Evolutionary conservation across 2,113 vertebrate species (phyloP).

Genomic region (Megaptera novaeangliae): DNA sequence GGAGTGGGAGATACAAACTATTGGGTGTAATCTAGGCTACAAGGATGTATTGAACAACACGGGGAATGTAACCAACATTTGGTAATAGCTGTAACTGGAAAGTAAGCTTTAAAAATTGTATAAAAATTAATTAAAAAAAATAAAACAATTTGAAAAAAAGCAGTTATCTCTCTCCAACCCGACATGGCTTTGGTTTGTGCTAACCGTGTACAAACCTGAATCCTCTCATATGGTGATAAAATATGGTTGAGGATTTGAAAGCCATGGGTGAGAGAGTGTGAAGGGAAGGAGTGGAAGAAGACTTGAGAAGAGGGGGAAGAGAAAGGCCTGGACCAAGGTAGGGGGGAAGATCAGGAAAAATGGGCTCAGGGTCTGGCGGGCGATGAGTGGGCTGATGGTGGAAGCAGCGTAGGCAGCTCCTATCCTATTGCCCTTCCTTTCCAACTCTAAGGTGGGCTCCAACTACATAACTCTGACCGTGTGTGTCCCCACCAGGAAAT

Average conservation of each 20-base stretch:
- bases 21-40: background rate
- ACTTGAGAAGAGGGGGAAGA: background rate
- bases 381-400: background rate
- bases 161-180: background rate
- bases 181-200: background rate
- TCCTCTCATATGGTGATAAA: background rate
- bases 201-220: background rate
- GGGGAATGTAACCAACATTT: background rate
- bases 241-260: background rate
- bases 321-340: background rate
- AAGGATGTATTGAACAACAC: background rate
- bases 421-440: background rate
- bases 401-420: background rate
- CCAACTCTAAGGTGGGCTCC: background rate
- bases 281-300: background rate
- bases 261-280: background rate
- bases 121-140: background rate
- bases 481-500: background rate
- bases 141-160: background rate
- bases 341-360: background rate
- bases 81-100: background rate
- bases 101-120: background rate
- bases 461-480: background rate
- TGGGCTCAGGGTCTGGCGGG: background rate
- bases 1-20: background rate